phyloP scores from a whole-genome alignment of 2,113 vertebrate genomes.

The Ceyx cyanopectus region DNA sequence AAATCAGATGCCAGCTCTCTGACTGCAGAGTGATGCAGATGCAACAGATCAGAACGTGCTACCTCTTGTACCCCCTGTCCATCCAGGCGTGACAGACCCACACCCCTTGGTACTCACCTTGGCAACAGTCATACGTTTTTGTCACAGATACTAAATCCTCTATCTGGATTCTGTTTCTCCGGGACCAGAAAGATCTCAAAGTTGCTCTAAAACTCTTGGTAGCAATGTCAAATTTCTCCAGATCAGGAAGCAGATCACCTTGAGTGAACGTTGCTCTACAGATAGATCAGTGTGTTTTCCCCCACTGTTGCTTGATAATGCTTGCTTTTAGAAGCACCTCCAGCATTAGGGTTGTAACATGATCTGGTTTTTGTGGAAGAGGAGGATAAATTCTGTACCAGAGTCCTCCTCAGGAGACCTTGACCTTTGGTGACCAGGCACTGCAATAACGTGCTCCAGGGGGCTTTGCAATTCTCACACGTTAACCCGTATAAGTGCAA shows the following conservation, averaged over 20 bases:
- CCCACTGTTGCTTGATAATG: not conserved
- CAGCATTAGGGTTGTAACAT: not conserved
- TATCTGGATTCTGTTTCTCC: not conserved
- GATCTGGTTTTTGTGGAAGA: not conserved
- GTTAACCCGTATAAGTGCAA: not conserved
- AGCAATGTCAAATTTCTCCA: not conserved
- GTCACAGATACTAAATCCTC: not conserved
- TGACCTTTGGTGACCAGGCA: not conserved
- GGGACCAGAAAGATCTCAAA: not conserved
- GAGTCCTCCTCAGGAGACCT: not conserved
- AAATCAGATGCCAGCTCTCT: not conserved
- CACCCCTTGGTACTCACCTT: too few relatives aligned
- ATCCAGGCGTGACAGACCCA: accelerated
- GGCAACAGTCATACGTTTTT: not conserved
- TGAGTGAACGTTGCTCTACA: not conserved
- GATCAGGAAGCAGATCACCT: not conserved
- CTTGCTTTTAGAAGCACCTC: not conserved
- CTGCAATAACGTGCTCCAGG: not conserved
- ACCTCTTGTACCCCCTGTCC: not conserved
- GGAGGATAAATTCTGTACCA: not conserved
- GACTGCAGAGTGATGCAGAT: accelerated
- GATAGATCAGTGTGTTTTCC: not conserved
- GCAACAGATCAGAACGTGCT: not conserved
- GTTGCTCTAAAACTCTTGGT: not conserved
- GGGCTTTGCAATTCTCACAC: not conserved